Evolutionary conservation across 2,888 invertebrate genomes (phyloP).

Genomic region (Graphium colonna): DNA sequence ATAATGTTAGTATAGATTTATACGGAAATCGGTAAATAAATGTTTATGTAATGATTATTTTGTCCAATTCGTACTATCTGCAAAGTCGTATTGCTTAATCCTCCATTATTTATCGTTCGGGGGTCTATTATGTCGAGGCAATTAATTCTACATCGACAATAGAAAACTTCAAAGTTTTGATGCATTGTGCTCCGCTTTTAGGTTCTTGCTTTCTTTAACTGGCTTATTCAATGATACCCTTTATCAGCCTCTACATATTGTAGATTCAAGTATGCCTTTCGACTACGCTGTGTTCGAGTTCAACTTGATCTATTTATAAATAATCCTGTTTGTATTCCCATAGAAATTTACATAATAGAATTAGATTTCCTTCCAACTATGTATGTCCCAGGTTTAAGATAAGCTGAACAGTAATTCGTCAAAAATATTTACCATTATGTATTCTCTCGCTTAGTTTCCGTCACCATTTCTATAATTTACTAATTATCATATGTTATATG

Average conservation of each 20-base stretch:
- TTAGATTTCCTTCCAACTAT: too few relatives aligned
- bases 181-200: constrained; percentile 65
- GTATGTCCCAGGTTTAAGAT: too few relatives aligned
- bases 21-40: too few relatives aligned
- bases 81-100: constrained; percentile 42
- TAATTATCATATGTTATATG: too few relatives aligned
- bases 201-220: constrained; percentile 61
- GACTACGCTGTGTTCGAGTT: constrained; percentile 12
- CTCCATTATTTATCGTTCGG: constrained; percentile 52
- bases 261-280: constrained; percentile 36
- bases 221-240: constrained; percentile 66
- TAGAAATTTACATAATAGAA: too few relatives aligned
- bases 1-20: too few relatives aligned
- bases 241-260: constrained; percentile 68
- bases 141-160: constrained; percentile 74
- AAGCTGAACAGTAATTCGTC: too few relatives aligned
- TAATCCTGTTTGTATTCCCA: constrained; percentile 5
- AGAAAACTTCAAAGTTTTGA: constrained; percentile 69
- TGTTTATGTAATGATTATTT: too few relatives aligned
- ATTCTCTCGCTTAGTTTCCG: too few relatives aligned
- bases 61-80: constrained; percentile 37
- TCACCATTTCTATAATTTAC: too few relatives aligned
- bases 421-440: too few relatives aligned
- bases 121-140: constrained; percentile 44
- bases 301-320: constrained; percentile 11